These are phyloP conservation scores for Scophthalmus maximus DNA, from an alignment of 2,113 vertebrate genomes.

Conservation along the genomic window DNA sequence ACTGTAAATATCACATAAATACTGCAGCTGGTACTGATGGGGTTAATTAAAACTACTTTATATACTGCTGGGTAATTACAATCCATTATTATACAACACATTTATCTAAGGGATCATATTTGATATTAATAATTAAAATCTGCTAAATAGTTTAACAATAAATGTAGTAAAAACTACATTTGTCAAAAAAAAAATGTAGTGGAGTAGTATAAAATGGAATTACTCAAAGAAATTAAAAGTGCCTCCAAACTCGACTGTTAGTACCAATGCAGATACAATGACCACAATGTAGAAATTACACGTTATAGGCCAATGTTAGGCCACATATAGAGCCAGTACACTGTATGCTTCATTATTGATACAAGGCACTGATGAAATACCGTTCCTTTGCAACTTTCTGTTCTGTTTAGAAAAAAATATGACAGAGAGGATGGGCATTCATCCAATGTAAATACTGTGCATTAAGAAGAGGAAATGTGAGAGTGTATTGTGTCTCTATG, in stretches of 20 bases:
- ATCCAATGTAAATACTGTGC: constrained; percentile 47
- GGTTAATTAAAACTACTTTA: neutral
- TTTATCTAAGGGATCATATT: too few relatives aligned
- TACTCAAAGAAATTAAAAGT: too few relatives aligned
- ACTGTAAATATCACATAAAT: neutral
- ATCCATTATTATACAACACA: neutral
- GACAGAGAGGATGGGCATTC: constrained; percentile 43
- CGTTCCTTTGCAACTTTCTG: too few relatives aligned
- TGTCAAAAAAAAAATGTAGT: too few relatives aligned
- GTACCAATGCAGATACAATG: constrained; percentile 61
- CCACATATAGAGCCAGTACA: too few relatives aligned
- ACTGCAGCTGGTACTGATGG: neutral
- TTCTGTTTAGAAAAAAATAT: constrained; percentile 81
- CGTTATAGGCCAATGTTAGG: too few relatives aligned
- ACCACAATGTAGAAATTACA: constrained; percentile 78
- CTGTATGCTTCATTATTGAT: too few relatives aligned
- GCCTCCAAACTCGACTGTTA: too few relatives aligned
- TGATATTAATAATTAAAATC: neutral
- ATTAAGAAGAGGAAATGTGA: neutral
- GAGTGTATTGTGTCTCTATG: neutral
- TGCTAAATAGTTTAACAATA: too few relatives aligned
- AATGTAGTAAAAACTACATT: too few relatives aligned
- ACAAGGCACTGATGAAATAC: too few relatives aligned
- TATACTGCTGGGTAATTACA: neutral
- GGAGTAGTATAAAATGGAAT: too few relatives aligned